Evolutionary conservation across 2,113 vertebrate species (phyloP), one percentile per base, ranked within the genome.

Genomic region (Thermophis baileyi): DNA sequence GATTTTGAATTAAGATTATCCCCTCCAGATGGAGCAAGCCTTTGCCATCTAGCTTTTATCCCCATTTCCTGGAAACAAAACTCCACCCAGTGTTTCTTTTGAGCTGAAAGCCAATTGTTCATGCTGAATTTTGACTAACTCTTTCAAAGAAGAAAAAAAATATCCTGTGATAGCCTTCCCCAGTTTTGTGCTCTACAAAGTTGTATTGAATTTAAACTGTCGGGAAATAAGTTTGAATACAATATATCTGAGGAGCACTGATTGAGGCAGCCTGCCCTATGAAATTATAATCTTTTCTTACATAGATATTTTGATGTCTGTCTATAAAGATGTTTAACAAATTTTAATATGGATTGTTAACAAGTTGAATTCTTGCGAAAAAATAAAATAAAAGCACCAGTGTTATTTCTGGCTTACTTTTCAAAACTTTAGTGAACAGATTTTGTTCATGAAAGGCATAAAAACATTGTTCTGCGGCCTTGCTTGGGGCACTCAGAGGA

Each of bases 1-100:
- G 0, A 87, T 92, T 24, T 92, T 47, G 95, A 93, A n/a, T 91
- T 92, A 87, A 95, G 96, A 94, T 91, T 50, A 74, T 93, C 81
- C 94, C 87, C 55, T 94, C 35, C 91, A 95, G 92, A 85, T 94
- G 35, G 1, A 87, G 55, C 90, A 93, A 40, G 69, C 91, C 7
- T 94, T 89, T 93, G 55, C 90, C 91, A 91, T 87, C 46, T 1
- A 0, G 24, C 93, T 96, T 95, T 90, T 69, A 54, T 94, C 81
- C 89, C 49, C 30, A 40, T 25, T 93, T 91, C 93, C 90, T 94
- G 89, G 86, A 96, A 95, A 93, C 91, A 12, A 3, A 46, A 49
- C 60, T 91, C 57, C 87, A 92, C 90, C 74, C 89, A 24, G 1
- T 6, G 25, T 51, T 91, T 88, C 89, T 92, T 51, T 94, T 50